Percentiles rank a stretch among this genome's conserved stretches.
phyloP scores from a whole-genome alignment of 2,113 vertebrate species.

The Myodes glareolus region DNA sequence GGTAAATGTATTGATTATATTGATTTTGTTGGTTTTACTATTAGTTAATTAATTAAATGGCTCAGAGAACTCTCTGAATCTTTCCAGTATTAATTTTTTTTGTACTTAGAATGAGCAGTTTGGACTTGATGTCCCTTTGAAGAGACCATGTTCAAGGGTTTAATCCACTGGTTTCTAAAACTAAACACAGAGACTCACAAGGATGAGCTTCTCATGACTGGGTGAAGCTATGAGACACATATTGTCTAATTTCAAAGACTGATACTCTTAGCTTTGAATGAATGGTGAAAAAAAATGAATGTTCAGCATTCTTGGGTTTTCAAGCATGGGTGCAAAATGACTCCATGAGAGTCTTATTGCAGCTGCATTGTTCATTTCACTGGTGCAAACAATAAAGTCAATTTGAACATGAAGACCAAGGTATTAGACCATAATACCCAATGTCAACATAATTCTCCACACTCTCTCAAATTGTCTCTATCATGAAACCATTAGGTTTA shows the following conservation, averaged over 20 bases:
- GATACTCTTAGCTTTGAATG: not conserved
- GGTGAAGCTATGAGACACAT: not conserved
- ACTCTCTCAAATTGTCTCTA: not conserved
- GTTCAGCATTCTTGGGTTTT: no score
- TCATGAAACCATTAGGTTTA: not conserved
- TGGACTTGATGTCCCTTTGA: not conserved
- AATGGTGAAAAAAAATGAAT: not conserved
- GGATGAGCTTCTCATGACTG: not conserved
- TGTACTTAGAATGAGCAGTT: not conserved
- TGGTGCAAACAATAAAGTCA: not conserved
- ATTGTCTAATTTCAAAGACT: not conserved
- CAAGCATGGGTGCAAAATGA: not conserved
- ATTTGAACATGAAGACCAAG: not conserved
- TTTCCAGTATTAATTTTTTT: slow-evolving; percentile 35
- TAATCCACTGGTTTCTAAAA: not conserved
- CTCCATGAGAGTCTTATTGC: not conserved
- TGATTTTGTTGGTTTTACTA: not conserved
- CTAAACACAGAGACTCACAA: not conserved
- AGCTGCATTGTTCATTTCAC: not conserved
- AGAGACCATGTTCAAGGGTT: not conserved
- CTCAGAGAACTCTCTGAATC: not conserved
- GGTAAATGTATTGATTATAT: not conserved
- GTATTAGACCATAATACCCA: not conserved
- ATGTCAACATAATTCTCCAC: not conserved
- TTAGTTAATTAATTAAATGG: slow-evolving; percentile 34